These are phyloP conservation scores for Parauchenoglanis punctatus DNA, from an alignment of 2,797 vertebrate genomes.

Conservation along the genomic window DNA sequence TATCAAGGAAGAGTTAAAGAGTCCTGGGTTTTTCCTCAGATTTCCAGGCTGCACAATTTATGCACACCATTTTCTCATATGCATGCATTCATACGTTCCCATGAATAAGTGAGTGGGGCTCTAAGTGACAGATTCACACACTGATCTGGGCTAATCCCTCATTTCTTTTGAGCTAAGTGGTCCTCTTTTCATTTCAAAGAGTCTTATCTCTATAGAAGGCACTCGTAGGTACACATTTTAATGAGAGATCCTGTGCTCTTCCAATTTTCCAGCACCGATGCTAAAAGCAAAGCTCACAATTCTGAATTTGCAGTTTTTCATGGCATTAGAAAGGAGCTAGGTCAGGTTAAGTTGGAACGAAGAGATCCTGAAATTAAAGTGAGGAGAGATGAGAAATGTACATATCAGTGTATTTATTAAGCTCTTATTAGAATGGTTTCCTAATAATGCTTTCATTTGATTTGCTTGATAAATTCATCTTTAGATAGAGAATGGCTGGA, in stretches of 20 bases:
- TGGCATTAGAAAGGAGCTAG: background rate
- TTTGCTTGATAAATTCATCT: background rate
- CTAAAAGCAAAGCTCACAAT: background rate
- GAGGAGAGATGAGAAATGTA: background rate
- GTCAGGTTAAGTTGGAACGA: background rate
- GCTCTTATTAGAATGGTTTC: background rate
- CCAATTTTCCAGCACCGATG: background rate
- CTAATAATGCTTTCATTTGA: background rate
- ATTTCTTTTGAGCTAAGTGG: slow-evolving; percentile 25
- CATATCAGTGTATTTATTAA: background rate
- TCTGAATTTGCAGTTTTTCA: background rate
- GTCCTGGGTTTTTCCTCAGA: background rate
- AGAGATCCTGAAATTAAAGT: background rate
- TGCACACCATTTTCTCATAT: background rate
- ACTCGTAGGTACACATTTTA: background rate
- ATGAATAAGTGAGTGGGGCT: background rate
- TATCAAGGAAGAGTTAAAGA: background rate
- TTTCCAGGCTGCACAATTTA: background rate
- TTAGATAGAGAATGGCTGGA: background rate
- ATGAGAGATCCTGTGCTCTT: background rate
- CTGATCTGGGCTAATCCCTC: slow-evolving; percentile 17
- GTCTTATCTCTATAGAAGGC: slow-evolving; percentile 25
- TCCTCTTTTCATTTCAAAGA: slow-evolving; percentile 29
- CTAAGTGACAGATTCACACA: background rate
- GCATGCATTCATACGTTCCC: background rate